Conservation (phyloP, 2,113 vertebrate species). For the Pelecanus crispus region DNA sequence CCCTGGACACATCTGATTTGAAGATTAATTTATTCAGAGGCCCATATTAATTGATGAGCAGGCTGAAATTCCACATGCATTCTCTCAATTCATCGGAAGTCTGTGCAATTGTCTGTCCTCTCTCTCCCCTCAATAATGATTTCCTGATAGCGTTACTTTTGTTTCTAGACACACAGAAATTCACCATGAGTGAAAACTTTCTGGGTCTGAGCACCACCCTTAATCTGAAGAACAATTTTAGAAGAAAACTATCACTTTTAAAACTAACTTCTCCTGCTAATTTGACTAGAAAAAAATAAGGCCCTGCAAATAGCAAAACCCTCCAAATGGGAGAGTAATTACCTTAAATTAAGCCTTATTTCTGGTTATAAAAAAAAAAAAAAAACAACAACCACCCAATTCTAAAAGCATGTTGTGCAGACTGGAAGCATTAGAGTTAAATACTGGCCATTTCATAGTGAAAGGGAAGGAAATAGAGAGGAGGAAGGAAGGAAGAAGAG, state of each 20-base stretch:
- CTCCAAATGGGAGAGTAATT: slow-evolving; percentile 66
- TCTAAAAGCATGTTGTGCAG: slow-evolving; percentile 20
- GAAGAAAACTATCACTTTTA: slow-evolving; percentile 57
- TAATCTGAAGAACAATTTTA: slow-evolving; percentile 54
- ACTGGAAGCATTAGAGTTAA: slow-evolving; percentile 47
- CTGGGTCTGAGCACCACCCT: background rate
- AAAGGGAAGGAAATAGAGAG: slow-evolving; percentile 61
- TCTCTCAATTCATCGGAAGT: background rate
- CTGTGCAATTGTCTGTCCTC: background rate
- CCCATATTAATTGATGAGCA: background rate
- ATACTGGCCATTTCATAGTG: background rate
- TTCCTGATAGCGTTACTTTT: background rate
- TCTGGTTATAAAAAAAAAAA: slow-evolving; percentile 63
- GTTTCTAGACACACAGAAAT: background rate
- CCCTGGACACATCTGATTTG: background rate
- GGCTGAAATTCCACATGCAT: background rate
- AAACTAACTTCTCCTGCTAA: slow-evolving; percentile 54
- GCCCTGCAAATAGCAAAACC: slow-evolving; percentile 68
- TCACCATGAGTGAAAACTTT: background rate
- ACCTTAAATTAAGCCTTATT: slow-evolving; percentile 74
- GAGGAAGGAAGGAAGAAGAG: slow-evolving; percentile 71
- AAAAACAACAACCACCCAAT: slow-evolving; percentile 7
- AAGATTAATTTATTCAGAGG: background rate
- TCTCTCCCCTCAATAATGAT: background rate
- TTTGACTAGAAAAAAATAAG: slow-evolving; percentile 51